Percentiles rank a stretch among this genome's conserved stretches.
phyloP scores from a whole-genome alignment of 2,113 vertebrate species.

The Ceyx cyanopectus region DNA sequence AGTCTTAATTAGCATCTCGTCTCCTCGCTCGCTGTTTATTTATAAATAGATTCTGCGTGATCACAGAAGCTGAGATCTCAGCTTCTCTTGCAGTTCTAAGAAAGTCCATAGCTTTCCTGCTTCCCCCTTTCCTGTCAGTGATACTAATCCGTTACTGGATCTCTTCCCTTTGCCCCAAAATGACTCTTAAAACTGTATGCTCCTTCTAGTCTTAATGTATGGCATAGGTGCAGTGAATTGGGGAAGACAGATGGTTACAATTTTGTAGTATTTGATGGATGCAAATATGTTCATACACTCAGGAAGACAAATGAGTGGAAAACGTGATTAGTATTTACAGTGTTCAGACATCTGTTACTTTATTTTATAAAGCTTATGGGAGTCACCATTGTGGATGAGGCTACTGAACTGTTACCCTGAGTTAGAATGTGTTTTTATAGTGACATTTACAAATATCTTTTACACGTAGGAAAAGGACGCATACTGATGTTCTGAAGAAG shows the following conservation, averaged over 20 bases:
- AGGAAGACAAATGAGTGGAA: neutral
- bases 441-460: neutral
- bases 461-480: neutral
- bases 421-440: neutral
- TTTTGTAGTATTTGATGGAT: neutral
- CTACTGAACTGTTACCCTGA: neutral
- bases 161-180: neutral
- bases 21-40: neutral
- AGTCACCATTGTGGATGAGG: neutral
- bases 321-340: constrained; percentile 33
- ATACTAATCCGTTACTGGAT: neutral
- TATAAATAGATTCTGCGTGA: neutral
- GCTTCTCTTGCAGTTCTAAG: neutral
- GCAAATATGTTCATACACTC: neutral
- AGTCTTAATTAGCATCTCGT: neutral
- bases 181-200: neutral
- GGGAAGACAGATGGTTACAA: neutral
- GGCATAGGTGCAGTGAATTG: neutral
- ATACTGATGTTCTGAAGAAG: neutral
- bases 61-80: neutral
- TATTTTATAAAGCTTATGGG: neutral
- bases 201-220: neutral
- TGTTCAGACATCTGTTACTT: neutral
- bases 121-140: neutral
- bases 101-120: neutral